phyloP scores from a whole-genome alignment of 1,140 invertebrate genomes.

The Rhopalosiphum padi region DNA sequence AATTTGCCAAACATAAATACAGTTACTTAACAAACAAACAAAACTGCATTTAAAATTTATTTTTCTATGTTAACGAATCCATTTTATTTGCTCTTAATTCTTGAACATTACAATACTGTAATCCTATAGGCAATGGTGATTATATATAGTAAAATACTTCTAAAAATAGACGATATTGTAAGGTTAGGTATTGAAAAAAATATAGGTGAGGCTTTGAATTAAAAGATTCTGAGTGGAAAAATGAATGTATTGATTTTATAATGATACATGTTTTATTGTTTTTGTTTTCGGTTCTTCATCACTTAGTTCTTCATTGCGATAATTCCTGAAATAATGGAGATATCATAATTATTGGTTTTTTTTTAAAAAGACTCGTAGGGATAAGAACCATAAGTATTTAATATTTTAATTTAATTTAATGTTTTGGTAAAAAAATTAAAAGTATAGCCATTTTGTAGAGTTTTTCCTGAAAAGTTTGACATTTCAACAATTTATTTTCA shows the following conservation, averaged over 20 bases:
- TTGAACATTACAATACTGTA: background rate
- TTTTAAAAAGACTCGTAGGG: too few relatives aligned
- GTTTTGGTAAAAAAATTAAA: too few relatives aligned
- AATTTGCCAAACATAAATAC: conserved; percentile 1
- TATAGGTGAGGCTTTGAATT: background rate
- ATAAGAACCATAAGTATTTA: too few relatives aligned
- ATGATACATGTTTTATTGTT: too few relatives aligned
- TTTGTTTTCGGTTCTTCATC: too few relatives aligned
- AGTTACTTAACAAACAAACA: background rate
- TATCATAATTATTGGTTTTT: too few relatives aligned
- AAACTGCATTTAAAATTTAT: background rate
- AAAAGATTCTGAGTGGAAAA: background rate
- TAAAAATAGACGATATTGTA: background rate
- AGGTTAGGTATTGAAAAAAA: background rate
- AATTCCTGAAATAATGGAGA: too few relatives aligned
- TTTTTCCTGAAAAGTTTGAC: too few relatives aligned
- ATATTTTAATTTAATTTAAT: too few relatives aligned
- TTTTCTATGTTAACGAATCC: background rate
- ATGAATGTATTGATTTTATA: background rate
- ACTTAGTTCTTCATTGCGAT: too few relatives aligned
- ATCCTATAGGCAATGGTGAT: background rate
- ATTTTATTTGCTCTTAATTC: background rate
- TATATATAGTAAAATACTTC: background rate
- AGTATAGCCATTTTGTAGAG: too few relatives aligned
- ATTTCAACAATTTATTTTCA: too few relatives aligned